Evolutionary conservation across 2,113 vertebrate genomes (phyloP).

Genomic region (Catagonus wagneri): DNA sequence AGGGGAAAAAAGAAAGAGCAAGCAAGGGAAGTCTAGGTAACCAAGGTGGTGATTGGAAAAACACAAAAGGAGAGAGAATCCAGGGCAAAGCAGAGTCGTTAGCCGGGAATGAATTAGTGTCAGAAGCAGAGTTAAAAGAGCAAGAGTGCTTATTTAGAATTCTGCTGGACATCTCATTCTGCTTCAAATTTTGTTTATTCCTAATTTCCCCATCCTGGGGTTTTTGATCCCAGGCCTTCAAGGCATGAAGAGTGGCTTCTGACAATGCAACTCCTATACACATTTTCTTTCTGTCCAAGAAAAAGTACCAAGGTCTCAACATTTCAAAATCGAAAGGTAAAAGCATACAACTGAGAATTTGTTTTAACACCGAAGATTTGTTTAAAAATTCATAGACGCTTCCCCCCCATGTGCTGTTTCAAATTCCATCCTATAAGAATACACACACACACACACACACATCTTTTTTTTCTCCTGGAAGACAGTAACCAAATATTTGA

Average conservation of each 20-base stretch:
- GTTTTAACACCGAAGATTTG: not conserved
- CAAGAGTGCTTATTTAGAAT: not conserved
- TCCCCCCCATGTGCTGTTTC: not conserved
- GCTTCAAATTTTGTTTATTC: slow-evolving; percentile 33
- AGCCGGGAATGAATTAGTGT: not conserved
- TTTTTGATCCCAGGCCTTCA: slow-evolving; percentile 6
- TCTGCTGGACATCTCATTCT: not conserved
- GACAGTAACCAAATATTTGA: not conserved
- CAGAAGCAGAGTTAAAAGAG: not conserved
- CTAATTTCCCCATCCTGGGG: not conserved
- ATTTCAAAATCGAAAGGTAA: slow-evolving; percentile 63
- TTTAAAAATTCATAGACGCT: slow-evolving; percentile 21
- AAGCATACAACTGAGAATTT: slow-evolving; percentile 20
- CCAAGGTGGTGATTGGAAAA: not conserved
- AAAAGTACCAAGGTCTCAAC: slow-evolving; percentile 63
- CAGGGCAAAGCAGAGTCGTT: not conserved
- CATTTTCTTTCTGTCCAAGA: slow-evolving; percentile 50
- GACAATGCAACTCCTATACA: slow-evolving; percentile 52
- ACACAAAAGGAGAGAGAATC: not conserved
- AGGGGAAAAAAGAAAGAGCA: not conserved
- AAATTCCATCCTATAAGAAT: not conserved
- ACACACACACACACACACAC: not conserved
- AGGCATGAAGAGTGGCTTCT: slow-evolving; percentile 24
- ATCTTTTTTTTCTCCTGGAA: not conserved
- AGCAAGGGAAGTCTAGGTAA: not conserved